Percentiles rank a stretch among this genome's conserved stretches.
Conservation (phyloP, 2,113 vertebrate genomes). For the Chaetops frenatus region DNA sequence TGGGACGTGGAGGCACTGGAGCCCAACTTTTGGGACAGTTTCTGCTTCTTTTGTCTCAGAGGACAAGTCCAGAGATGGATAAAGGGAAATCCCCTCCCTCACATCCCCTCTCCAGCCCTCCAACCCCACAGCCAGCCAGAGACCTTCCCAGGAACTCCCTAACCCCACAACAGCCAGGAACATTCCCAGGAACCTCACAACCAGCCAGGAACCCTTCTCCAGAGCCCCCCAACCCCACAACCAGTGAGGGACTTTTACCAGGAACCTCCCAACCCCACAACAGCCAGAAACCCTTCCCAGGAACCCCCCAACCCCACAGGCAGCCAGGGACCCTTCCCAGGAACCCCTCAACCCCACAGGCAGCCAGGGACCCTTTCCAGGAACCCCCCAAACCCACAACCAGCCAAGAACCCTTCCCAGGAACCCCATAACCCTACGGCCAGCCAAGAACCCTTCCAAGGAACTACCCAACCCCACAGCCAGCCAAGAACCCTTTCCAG, state of each 20-base stretch:
- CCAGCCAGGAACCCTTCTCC: background rate
- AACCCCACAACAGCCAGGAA: background rate
- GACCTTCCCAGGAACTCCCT: background rate
- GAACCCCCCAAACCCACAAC: background rate
- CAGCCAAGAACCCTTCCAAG: background rate
- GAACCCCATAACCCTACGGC: rapidly evolving
- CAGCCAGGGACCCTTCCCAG: background rate
- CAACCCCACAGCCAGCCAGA: background rate
- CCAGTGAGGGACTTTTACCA: background rate
- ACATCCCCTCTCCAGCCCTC: too few species aligned
- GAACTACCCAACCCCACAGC: background rate
- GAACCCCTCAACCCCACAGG: rapidly evolving
- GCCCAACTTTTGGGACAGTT: background rate
- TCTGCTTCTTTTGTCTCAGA: background rate
- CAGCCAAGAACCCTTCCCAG: background rate
- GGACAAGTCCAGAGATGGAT: too few species aligned
- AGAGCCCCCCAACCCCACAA: background rate
- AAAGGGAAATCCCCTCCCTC: background rate
- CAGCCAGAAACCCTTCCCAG: background rate
- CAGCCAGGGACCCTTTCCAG: background rate
- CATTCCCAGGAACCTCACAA: background rate
- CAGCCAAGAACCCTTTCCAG: background rate
- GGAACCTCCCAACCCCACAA: rapidly evolving
- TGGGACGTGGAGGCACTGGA: background rate
- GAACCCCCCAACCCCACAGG: background rate